Conservation (phyloP, 2,113 vertebrate species). For the Pionites leucogaster region DNA sequence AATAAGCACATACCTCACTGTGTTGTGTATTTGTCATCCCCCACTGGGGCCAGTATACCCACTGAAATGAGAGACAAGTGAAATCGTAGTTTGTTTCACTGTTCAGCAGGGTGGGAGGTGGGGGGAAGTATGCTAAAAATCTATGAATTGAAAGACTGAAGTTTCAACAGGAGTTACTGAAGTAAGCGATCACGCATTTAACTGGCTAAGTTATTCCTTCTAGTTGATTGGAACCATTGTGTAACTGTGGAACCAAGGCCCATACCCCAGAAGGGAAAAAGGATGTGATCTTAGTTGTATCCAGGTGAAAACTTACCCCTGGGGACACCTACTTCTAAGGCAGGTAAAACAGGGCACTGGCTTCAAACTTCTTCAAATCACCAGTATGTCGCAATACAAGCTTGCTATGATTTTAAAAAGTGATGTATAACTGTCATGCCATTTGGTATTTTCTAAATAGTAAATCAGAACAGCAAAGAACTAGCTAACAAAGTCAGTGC, state of each 20-base stretch:
- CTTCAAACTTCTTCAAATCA: background rate
- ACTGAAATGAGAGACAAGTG: slow-evolving; percentile 46
- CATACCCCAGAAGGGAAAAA: background rate
- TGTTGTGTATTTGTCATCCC: slow-evolving; percentile 24
- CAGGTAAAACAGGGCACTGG: background rate
- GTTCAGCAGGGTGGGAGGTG: accelerated
- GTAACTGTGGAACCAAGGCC: background rate
- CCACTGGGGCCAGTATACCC: slow-evolving; percentile 27
- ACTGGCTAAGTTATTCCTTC: background rate
- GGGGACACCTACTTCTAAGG: background rate
- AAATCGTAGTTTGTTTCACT: background rate
- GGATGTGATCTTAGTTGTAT: background rate
- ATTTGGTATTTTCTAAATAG: background rate
- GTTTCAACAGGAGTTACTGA: background rate
- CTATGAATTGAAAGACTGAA: background rate
- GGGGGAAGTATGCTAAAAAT: background rate
- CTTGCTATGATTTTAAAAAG: background rate
- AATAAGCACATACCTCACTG: slow-evolving; percentile 10
- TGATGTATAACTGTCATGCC: background rate
- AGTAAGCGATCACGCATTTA: background rate
- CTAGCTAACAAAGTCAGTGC: background rate
- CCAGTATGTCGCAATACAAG: background rate
- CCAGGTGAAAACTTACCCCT: background rate
- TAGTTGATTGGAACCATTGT: background rate
- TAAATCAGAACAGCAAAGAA: background rate